Percentiles rank a stretch among this genome's conserved stretches.
Conservation (phyloP, 2,888 invertebrate genomes). For the Drosophila subsilvestris region DNA sequence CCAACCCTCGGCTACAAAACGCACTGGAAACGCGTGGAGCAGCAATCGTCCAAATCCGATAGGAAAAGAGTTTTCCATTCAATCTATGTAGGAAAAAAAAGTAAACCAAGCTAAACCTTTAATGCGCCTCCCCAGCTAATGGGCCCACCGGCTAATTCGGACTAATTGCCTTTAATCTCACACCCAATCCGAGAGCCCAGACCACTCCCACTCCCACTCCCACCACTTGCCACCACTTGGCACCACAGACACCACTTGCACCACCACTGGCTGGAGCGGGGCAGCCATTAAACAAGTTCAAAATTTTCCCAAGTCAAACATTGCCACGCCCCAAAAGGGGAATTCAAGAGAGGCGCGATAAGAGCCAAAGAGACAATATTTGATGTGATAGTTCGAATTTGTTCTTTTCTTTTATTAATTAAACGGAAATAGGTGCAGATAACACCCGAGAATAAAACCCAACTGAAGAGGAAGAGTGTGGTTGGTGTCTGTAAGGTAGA, state of each 20-base stretch:
- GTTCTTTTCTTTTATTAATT: constrained; percentile 72
- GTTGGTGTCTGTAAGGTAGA: constrained; percentile 7
- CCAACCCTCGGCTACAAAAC: constrained; percentile 23
- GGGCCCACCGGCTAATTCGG: constrained; percentile 5
- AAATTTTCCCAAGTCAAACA: constrained; percentile 24
- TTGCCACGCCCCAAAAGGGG: constrained; percentile 53
- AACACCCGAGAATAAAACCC: constrained; percentile 8
- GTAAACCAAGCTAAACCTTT: constrained; percentile 15
- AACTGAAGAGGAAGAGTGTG: too few species aligned
- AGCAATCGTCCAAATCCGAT: constrained; percentile 1
- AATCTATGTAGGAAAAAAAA: neutral
- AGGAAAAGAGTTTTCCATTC: constrained; percentile 1
- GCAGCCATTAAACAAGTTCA: constrained; percentile 31
- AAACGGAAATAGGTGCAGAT: constrained; percentile 63
- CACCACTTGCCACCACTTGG: neutral
- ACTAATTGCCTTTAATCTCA: constrained; percentile 25
- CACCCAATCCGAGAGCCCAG: neutral
- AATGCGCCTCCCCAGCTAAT: neutral
- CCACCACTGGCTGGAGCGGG: neutral
- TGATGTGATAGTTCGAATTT: constrained; percentile 61
- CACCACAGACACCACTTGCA: neutral
- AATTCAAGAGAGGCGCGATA: constrained; percentile 21
- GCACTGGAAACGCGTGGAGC: neutral
- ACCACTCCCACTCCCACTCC: neutral
- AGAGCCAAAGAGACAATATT: constrained; percentile 68